Conservation (phyloP, 2,113 vertebrate genomes). For the Camelus bactrianus region DNA sequence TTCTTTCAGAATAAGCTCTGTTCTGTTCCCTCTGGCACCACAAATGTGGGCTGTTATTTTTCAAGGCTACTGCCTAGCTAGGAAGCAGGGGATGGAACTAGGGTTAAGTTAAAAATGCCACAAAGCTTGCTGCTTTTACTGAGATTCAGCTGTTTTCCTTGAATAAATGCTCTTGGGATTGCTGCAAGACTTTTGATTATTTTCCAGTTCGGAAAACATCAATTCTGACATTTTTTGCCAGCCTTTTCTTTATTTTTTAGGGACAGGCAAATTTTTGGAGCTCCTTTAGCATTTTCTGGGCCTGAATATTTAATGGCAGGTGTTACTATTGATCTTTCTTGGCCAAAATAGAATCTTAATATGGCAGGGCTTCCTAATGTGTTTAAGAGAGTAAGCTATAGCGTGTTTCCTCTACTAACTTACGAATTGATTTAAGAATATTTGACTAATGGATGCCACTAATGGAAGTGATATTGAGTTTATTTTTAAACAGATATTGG, state of each 20-base stretch:
- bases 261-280: neutral
- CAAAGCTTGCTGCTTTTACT: neutral
- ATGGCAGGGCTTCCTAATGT: neutral
- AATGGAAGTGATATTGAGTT: neutral
- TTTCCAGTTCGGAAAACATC: neutral
- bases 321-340: neutral
- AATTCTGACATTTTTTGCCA: neutral
- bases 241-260: neutral
- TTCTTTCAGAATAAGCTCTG: neutral
- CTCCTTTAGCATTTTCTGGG: neutral
- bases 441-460: neutral
- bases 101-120: neutral
- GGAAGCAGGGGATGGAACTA: neutral
- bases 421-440: neutral
- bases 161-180: neutral
- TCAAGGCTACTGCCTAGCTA: neutral
- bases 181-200: neutral
- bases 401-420: neutral
- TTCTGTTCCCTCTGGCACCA: neutral
- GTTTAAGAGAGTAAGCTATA: neutral
- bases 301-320: neutral
- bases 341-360: neutral
- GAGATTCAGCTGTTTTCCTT: neutral
- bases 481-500: neutral
- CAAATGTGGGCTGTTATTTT: neutral